Conservation (phyloP, 1,140 invertebrate species). For the Pomacea maculata region DNA sequence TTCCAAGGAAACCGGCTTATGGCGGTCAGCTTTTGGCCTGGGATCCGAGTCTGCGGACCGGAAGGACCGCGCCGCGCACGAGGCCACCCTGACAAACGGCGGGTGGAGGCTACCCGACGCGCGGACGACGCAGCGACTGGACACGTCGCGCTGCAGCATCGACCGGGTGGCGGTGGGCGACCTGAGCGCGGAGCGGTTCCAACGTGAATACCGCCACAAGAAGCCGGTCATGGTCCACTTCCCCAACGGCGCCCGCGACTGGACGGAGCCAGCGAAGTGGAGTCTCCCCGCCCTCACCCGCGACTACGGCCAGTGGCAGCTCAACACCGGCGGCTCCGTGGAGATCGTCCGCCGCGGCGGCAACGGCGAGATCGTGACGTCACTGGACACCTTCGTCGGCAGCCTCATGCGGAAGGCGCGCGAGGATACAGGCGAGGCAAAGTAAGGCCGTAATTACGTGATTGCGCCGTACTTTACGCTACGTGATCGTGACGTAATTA, state of each 20-base stretch:
- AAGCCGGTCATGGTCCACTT: conserved; percentile 57
- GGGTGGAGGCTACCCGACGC: conserved; percentile 46
- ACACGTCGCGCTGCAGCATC: conserved; percentile 43
- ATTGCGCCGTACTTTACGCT: too few relatives aligned
- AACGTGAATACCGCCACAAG: conserved; percentile 49
- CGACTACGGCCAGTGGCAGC: conserved; percentile 49
- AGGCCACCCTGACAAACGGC: conserved; percentile 7
- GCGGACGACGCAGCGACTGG: conserved; percentile 30
- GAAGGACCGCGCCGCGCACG: background rate
- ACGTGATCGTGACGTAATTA: too few relatives aligned
- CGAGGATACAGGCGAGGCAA: too few relatives aligned
- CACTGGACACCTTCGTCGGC: conserved; percentile 49
- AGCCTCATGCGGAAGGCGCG: conserved; percentile 32
- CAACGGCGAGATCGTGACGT: conserved; percentile 46
- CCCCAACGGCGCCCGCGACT: conserved; percentile 52
- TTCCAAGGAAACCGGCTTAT: conserved; percentile 5
- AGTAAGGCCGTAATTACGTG: too few relatives aligned
- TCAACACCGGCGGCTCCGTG: conserved; percentile 48
- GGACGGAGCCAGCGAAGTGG: conserved; percentile 53
- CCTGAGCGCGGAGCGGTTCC: conserved; percentile 47
- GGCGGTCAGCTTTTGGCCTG: background rate
- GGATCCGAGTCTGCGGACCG: background rate
- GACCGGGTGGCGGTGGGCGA: conserved; percentile 38
- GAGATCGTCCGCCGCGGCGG: conserved; percentile 60
- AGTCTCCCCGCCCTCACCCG: conserved; percentile 37